A percentile compares a stretch with the other conserved stretches of the same genome.
phyloP scores from a whole-genome alignment of 2,113 vertebrate genomes.

The Dermatemys mawii region DNA sequence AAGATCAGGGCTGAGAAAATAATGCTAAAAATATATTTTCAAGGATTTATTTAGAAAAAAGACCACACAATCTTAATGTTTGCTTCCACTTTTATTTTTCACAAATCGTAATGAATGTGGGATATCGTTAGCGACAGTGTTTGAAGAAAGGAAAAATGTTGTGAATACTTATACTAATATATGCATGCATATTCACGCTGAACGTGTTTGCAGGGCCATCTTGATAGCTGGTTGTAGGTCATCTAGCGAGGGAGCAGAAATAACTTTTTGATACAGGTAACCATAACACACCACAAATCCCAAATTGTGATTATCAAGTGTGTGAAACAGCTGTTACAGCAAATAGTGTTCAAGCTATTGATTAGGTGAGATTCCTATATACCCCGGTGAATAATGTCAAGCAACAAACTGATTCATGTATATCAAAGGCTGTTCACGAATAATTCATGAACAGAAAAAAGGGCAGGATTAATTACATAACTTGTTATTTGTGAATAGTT shows the following conservation, averaged over 20 bases:
- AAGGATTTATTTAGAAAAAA: not conserved
- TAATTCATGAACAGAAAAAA: not conserved
- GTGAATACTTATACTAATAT: not conserved
- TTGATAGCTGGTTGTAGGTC: not conserved
- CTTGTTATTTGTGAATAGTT: not conserved
- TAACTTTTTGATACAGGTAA: not conserved
- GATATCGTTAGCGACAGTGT: not conserved
- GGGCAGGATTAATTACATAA: not conserved
- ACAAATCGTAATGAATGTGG: not conserved
- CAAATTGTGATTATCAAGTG: not conserved
- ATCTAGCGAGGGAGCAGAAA: not conserved
- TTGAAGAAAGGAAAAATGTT: not conserved
- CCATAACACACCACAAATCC: not conserved
- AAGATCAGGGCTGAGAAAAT: not conserved
- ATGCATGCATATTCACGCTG: not conserved
- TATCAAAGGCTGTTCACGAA: not conserved
- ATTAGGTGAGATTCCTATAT: not conserved
- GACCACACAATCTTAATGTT: not conserved
- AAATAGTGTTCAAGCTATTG: not conserved
- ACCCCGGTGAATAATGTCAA: not conserved
- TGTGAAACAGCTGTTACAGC: rapidly evolving
- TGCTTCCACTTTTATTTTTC: not conserved
- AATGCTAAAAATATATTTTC: not conserved
- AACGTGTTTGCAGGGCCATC: not conserved
- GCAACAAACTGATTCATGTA: not conserved